Conservation (phyloP, 2,888 invertebrate genomes). For the Ennomos erosarius region DNA sequence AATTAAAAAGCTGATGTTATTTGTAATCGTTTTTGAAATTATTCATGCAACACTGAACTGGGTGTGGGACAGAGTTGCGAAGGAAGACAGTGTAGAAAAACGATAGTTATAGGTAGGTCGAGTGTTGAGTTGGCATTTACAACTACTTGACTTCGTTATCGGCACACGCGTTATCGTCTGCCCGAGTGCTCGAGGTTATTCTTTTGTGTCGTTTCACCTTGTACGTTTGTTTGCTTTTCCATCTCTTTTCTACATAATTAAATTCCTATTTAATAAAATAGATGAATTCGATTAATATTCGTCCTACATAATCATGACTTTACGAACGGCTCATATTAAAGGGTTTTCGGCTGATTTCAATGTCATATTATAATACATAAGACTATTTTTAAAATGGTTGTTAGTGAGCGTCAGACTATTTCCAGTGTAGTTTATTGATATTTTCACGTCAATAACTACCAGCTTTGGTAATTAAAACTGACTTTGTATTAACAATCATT, state of each 20-base stretch:
- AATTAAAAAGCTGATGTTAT: slow-evolving; percentile 6
- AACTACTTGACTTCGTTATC: slow-evolving; percentile 71
- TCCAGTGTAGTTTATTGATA: slow-evolving; percentile 18
- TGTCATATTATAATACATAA: slow-evolving; percentile 16
- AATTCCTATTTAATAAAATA: slow-evolving; percentile 30
- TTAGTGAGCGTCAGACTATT: slow-evolving; percentile 29
- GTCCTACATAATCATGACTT: background rate
- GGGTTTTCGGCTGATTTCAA: slow-evolving; percentile 13
- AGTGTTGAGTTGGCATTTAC: slow-evolving; percentile 81
- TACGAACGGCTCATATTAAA: background rate
- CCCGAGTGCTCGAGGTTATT: slow-evolving; percentile 61
- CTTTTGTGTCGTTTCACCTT: slow-evolving; percentile 76
- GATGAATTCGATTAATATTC: slow-evolving; percentile 14
- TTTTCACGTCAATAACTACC: slow-evolving; percentile 26
- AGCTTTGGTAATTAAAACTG: slow-evolving; percentile 8
- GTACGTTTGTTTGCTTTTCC: slow-evolving; percentile 57
- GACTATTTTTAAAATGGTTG: slow-evolving; percentile 25
- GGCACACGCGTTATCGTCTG: slow-evolving; percentile 71
- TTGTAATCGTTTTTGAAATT: slow-evolving; percentile 13
- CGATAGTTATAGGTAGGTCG: slow-evolving; percentile 82
- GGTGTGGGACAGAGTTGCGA: slow-evolving; percentile 70
- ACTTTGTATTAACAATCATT: slow-evolving; percentile 2
- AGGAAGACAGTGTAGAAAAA: slow-evolving; percentile 74
- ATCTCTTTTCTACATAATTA: slow-evolving; percentile 46
- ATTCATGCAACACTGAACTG: slow-evolving; percentile 69